Conservation (phyloP, 2,797 vertebrate species). For the Gobionotothen gibberifrons region DNA sequence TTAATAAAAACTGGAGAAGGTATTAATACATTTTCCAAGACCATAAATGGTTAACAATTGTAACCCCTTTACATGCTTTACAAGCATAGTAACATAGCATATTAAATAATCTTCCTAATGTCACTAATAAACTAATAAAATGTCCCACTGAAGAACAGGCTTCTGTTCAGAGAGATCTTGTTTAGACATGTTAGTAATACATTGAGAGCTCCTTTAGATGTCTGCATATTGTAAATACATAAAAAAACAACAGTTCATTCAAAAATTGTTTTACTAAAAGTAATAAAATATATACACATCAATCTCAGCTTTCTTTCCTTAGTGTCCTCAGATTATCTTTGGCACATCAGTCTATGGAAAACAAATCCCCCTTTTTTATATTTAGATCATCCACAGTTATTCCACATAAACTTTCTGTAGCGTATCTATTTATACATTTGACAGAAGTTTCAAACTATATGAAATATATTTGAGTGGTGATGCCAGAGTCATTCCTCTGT, state of each 20-base stretch:
- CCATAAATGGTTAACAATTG: background rate
- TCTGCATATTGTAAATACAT: background rate
- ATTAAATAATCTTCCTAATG: background rate
- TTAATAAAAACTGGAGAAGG: background rate
- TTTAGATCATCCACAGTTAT: background rate
- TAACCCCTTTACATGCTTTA: background rate
- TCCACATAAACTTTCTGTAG: background rate
- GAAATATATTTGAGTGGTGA: background rate
- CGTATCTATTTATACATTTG: background rate
- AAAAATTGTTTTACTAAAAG: background rate
- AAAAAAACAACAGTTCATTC: background rate
- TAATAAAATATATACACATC: background rate
- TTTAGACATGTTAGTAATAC: slow-evolving; percentile 6
- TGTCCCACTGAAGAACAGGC: background rate
- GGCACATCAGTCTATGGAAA: background rate
- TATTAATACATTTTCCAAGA: background rate
- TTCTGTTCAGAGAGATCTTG: slow-evolving; percentile 16
- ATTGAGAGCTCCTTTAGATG: slow-evolving; percentile 6
- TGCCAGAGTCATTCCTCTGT: background rate
- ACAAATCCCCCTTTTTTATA: background rate
- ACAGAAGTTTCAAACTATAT: too few species aligned
- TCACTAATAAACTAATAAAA: background rate
- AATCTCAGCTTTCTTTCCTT: background rate
- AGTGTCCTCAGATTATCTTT: background rate
- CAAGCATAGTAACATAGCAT: too few species aligned